Base-by-base conservation (phyloP, 2,888 invertebrate species). In the Bellardia pandia region DNA sequence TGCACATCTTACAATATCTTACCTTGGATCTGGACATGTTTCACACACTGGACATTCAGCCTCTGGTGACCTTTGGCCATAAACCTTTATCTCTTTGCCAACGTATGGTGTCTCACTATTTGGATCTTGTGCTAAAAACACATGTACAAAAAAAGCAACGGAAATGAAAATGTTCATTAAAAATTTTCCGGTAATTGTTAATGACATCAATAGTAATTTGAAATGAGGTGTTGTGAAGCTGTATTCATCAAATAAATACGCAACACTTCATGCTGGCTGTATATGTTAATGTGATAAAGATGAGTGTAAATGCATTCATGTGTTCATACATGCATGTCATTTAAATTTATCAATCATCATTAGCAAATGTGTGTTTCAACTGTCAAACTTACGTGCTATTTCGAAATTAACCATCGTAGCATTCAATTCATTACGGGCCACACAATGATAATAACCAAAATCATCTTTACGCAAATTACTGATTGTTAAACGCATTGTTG, bases 341-440 rank as follows among this genome's bases (percentile, higher is more conserved):
- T 68, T 14, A 48, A 13, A 53, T 68, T 58, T 16, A 23, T 75
- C 75, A 75, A 42, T 82, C 69, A 81, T 74, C 33, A 48, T 76
- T 60, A 82, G 42, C 30, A 71, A 53, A 23, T 13, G 16, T 66
- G 56, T 53, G 23, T 60, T 23, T 48, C 58, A 40, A n/a, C 42
- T 76, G 30, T 62, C 62, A 80, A 77, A 90, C 93, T 93, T 94
- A 96, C 97, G 96, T 91, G 95, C 95, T 53, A 97, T 93, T 83
- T 95, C 95, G 88, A 97, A 95, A 76, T 95, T 95, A 16, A 97
- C 98, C 91, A 96, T 96, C 0, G 97, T 97, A 64, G 96, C 96
- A 89, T 97, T 96, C 37, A 97, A 94, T 89, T 97, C 96, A 91
- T 98, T 98, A 92, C 97, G 97, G 81, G 96, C 96, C 77, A 97